Evolutionary conservation across 2,797 vertebrate species (phyloP).

Genomic region (Odontamblyopus rebecca): DNA sequence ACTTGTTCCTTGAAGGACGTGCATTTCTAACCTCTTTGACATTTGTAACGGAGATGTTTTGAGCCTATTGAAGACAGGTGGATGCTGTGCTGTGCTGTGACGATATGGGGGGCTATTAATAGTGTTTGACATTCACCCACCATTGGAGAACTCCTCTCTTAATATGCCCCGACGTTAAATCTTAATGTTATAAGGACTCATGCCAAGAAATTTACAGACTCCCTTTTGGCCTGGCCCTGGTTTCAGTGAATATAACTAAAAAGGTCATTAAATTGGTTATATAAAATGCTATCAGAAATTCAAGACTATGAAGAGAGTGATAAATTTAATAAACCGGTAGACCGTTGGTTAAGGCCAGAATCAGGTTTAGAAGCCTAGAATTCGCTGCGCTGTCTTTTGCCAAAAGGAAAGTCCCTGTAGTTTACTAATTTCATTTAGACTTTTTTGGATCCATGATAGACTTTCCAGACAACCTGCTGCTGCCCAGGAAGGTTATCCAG

Average conservation of each 20-base stretch:
- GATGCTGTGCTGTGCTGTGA: conserved; percentile 9
- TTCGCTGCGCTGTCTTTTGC: background rate
- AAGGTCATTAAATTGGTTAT: background rate
- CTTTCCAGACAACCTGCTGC: conserved; percentile 16
- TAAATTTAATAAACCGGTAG: background rate
- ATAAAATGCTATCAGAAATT: conserved; percentile 7
- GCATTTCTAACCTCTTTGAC: conserved; percentile 9
- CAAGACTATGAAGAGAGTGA: background rate
- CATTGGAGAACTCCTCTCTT: conserved; percentile 58
- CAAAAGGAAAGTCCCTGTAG: conserved; percentile 5
- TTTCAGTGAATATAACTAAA: conserved; percentile 1
- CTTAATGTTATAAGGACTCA: conserved; percentile 43
- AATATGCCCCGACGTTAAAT: conserved; percentile 48
- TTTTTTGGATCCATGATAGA: background rate
- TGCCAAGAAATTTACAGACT: conserved; percentile 45
- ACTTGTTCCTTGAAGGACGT: background rate
- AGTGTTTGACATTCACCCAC: conserved; percentile 65
- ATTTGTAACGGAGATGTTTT: conserved; percentile 6
- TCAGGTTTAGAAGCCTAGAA: background rate
- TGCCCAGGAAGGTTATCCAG: background rate
- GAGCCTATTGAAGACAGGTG: conserved; percentile 11
- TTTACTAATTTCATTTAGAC: conserved; percentile 1
- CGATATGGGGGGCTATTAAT: conserved; percentile 53
- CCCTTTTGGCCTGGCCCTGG: background rate
- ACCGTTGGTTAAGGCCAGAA: background rate